Evolutionary conservation across 2,797 vertebrate species (phyloP).

Genomic region (Ataeniobius toweri): DNA sequence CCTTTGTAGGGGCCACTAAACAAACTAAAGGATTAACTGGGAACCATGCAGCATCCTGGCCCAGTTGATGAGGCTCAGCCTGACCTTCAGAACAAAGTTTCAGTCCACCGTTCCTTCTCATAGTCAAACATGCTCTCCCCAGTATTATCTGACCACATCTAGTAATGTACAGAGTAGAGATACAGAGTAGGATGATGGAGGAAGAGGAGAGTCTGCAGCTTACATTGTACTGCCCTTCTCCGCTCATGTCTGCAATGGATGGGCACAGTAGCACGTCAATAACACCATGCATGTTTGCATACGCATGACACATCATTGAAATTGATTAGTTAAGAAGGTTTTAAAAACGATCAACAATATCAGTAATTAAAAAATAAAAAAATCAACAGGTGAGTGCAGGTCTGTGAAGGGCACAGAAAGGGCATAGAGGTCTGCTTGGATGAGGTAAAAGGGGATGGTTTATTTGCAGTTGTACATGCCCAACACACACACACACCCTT

Average conservation of each 20-base stretch:
- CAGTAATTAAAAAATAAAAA: slow-evolving; percentile 33
- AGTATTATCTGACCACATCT: slow-evolving; percentile 44
- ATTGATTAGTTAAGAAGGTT: slow-evolving; percentile 56
- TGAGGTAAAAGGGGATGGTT: slow-evolving; percentile 49
- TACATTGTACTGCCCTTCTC: slow-evolving; percentile 10
- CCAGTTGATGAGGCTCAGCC: slow-evolving; percentile 43
- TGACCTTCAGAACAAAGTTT: slow-evolving; percentile 34
- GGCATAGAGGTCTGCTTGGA: slow-evolving; percentile 47
- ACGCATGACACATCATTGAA: slow-evolving; percentile 64
- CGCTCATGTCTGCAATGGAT: slow-evolving; percentile 34
- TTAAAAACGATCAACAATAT: slow-evolving; percentile 32
- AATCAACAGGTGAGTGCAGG: slow-evolving; percentile 63
- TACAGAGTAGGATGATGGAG: slow-evolving; percentile 28
- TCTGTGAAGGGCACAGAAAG: slow-evolving; percentile 24
- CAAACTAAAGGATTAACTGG: slow-evolving; percentile 47
- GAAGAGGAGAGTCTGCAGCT: background rate
- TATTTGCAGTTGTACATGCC: slow-evolving; percentile 72
- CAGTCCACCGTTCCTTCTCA: slow-evolving; percentile 18
- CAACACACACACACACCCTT: slow-evolving; percentile 32
- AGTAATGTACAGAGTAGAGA: slow-evolving; percentile 55
- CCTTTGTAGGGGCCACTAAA: slow-evolving; percentile 31
- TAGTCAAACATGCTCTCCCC: slow-evolving; percentile 17
- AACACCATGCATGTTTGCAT: slow-evolving; percentile 70
- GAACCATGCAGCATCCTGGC: slow-evolving; percentile 59
- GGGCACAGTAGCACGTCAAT: slow-evolving; percentile 68